These are phyloP conservation scores for Nycticryphes semicollaris DNA, from an alignment of 2,113 vertebrate genomes.

Conservation along the genomic window DNA sequence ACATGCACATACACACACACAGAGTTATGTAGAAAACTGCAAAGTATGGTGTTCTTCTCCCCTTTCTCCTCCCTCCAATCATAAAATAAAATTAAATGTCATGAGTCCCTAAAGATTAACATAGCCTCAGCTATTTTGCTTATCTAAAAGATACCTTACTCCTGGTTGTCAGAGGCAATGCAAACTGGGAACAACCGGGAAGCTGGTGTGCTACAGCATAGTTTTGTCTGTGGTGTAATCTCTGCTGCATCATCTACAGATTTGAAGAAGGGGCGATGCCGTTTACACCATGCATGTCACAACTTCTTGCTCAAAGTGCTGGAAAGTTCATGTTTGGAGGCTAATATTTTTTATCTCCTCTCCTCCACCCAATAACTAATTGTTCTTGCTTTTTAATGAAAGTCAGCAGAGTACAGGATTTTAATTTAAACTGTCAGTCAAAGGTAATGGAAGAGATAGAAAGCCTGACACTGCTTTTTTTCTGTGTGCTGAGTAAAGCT, in stretches of 20 bases:
- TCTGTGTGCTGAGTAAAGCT: background rate
- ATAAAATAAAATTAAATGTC: background rate
- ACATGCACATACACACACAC: accelerated
- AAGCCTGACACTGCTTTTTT: background rate
- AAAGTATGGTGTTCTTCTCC: background rate
- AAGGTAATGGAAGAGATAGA: slow-evolving; percentile 2
- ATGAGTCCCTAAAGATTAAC: background rate
- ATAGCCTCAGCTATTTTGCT: background rate
- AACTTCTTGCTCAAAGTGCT: background rate
- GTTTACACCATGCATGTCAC: background rate
- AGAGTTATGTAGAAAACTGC: background rate
- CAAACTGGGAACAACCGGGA: background rate
- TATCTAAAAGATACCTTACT: background rate
- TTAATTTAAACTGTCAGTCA: slow-evolving; percentile 29
- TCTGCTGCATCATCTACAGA: background rate
- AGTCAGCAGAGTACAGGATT: background rate
- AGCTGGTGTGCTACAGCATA: accelerated
- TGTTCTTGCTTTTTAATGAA: background rate
- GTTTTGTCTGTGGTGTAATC: background rate
- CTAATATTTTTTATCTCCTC: background rate
- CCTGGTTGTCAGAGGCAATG: background rate
- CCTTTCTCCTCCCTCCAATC: background rate
- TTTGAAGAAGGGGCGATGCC: background rate
- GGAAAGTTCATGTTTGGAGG: background rate
- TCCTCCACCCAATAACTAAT: background rate